A percentile compares a stretch with the other conserved stretches of the same genome.
Evolutionary conservation across 2,113 vertebrate species (phyloP).

Genomic region (Solea senegalensis): DNA sequence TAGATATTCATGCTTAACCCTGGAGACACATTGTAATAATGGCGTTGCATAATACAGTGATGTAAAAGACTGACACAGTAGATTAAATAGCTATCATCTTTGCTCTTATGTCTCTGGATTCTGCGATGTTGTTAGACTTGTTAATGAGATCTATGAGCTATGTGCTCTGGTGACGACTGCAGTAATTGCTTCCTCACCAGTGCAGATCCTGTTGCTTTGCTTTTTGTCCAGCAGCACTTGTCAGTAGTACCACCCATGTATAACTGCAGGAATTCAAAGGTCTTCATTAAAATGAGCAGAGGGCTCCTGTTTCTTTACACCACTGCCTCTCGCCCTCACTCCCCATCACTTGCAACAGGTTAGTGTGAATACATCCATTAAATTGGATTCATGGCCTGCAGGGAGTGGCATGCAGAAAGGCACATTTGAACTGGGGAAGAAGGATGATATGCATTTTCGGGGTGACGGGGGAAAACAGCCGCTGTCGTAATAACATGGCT

Average conservation of each 20-base stretch:
- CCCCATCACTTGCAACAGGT: constrained; percentile 66
- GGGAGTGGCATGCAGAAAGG: constrained; percentile 66
- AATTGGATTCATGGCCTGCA: constrained; percentile 78
- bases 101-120: neutral
- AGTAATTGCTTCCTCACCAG: constrained; percentile 56
- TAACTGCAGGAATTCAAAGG: constrained; percentile 66
- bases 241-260: constrained; percentile 20
- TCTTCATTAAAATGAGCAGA: constrained; percentile 73
- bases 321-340: constrained; percentile 33
- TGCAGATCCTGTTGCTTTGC: constrained; percentile 40
- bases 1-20: neutral
- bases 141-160: constrained; percentile 53
- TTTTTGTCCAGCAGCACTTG: constrained; percentile 39
- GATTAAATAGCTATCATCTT: neutral
- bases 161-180: constrained; percentile 34
- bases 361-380: constrained; percentile 79
- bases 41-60: neutral
- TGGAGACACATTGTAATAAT: neutral
- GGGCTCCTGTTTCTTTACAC: constrained; percentile 59
- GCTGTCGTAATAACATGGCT: constrained; percentile 67
- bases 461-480: constrained; percentile 53
- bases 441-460: constrained; percentile 68
- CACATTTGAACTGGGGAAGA: constrained; percentile 61
- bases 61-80: neutral
- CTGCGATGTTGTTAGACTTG: constrained; percentile 14